Base-by-base conservation (phyloP, 92 coral and sea anemone species). In the Palythoa heliodiscus region DNA sequence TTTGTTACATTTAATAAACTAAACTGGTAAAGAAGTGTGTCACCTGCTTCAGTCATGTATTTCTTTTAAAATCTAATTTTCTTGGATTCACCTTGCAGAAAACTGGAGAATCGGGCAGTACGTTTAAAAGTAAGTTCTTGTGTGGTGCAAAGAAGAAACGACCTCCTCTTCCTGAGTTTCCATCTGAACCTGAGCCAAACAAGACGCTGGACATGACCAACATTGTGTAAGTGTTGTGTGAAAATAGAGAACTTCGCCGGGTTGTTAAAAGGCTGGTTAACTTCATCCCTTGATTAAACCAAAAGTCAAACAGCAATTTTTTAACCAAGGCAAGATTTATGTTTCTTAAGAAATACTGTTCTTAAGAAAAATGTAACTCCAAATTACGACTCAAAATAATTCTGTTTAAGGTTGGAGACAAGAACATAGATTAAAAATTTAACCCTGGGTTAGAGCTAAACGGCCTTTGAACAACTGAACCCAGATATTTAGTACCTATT, bases 131-230 rank as follows among this genome's bases (percentile, higher is more conserved):
- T 75, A 94, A 94, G 83, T 90, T 94, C 35, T 70, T 94, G 68
- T 94, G 98, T 83, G 95, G 96, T 11, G 91, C 92, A 48, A 94
- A 94, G 47, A 92, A 94, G 69, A 91, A 93, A 72, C 87, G 93
- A 19, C 87, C 98, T 48, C 86, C 94, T 23, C 84, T 96, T 47
- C 99, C 99, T 6, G 99, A 96, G 39, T 96, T 87, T 83, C 97
- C 98, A 6, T 83, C 76, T 0, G 98, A 96, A 76, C 99, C 99
- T 4, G 93, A 91, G 35, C 99, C 97, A 6, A 95, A 86, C 91
- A 92, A 94, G 67, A 96, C 98, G 4, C 84, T 96, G 87, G 99
- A 96, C 84, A 93, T 96, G 93, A 94, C 98, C 1, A 91, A 96
- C 76, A 94, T 96, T 77, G 96, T 96, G 99, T 96, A 83, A 90